Evolutionary conservation across 2,113 vertebrate species (phyloP).

Genomic region (Misgurnus mizolepis): DNA sequence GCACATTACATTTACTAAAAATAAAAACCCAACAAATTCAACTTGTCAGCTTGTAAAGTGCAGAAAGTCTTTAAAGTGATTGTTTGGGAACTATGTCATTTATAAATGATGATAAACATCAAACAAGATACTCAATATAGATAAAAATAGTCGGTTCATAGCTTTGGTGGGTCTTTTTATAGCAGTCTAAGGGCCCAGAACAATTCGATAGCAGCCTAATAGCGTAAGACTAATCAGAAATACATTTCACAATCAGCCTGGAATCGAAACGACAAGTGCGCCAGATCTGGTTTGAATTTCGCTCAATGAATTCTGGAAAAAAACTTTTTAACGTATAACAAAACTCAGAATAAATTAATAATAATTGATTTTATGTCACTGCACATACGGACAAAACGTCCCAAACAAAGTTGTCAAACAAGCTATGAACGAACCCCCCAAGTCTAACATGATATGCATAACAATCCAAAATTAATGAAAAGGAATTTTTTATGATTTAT

Average conservation of each 20-base stretch:
- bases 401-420: not conserved
- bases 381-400: not conserved
- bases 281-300: not conserved
- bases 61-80: not conserved
- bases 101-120: not conserved
- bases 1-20: too few species aligned
- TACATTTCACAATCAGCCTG: constrained; percentile 12
- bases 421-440: constrained; percentile 1
- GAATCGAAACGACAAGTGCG: constrained; percentile 8
- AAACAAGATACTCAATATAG: not conserved
- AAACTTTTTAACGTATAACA: constrained; percentile 1
- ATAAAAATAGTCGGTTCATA: not conserved
- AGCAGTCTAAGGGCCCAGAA: constrained; percentile 12
- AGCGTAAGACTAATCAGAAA: constrained; percentile 21
- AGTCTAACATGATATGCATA: not conserved
- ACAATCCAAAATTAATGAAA: not conserved
- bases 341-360: constrained; percentile 19
- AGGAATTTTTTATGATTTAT: constrained; percentile 5
- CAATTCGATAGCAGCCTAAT: constrained; percentile 24
- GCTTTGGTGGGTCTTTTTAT: constrained; percentile 32
- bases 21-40: too few species aligned
- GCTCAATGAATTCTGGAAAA: constrained; percentile 1
- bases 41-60: too few species aligned
- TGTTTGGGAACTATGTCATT: not conserved
- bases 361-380: not conserved